phyloP scores from a whole-genome alignment of 2,113 vertebrate genomes.

The Aythya baeri region DNA sequence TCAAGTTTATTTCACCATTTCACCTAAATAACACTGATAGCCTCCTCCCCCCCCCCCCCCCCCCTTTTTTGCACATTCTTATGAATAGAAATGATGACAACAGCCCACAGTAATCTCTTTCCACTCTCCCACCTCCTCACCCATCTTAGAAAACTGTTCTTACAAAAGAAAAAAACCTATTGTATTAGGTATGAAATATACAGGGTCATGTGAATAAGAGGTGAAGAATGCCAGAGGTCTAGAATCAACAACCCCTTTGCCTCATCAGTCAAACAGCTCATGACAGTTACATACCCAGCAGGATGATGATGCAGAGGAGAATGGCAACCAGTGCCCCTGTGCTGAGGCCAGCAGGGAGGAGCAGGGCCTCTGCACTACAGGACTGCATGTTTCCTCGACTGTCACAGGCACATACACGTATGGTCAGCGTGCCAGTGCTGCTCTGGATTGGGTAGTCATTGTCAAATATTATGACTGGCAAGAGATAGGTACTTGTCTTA shows the following conservation, averaged over 20 bases:
- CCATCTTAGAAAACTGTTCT: neutral
- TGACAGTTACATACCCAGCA: constrained; percentile 60
- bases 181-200: neutral
- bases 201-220: neutral
- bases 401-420: constrained; percentile 80
- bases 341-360: constrained; percentile 80
- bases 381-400: constrained; percentile 79
- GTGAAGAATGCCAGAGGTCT: neutral
- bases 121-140: neutral
- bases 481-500: constrained; percentile 77
- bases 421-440: constrained; percentile 81
- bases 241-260: fast-evolving
- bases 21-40: neutral
- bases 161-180: neutral
- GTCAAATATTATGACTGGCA: constrained; percentile 83
- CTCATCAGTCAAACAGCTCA: neutral
- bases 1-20: neutral
- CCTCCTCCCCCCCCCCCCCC: neutral
- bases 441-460: constrained; percentile 83
- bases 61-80: neutral
- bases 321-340: constrained; percentile 81
- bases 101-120: neutral
- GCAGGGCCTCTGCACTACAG: constrained; percentile 76
- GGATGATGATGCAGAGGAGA: constrained; percentile 80
- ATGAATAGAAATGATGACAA: neutral